Evolutionary conservation across 2,888 invertebrate genomes (phyloP).

Genomic region (Bhutanitis thaidina): DNA sequence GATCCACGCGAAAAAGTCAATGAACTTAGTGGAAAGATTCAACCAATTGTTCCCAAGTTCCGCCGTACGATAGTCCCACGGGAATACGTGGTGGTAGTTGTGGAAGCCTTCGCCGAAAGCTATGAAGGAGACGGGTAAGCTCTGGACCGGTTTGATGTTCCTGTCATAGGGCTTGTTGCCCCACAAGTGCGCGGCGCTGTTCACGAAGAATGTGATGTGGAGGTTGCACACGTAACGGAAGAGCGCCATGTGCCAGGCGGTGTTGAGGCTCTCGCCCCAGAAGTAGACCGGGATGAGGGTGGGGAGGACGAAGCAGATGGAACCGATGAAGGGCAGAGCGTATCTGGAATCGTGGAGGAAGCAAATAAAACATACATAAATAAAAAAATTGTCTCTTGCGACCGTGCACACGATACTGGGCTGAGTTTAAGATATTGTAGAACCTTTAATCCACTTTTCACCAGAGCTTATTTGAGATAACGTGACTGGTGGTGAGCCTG

Average conservation of each 20-base stretch:
- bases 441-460: too few relatives aligned
- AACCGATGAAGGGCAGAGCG: conserved; percentile 81
- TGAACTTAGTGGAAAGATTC: conserved; percentile 41
- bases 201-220: conserved; percentile 68
- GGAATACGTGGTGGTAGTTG: conserved; percentile 51
- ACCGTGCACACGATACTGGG: too few relatives aligned
- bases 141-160: conserved; percentile 36
- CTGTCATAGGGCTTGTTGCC: conserved; percentile 68
- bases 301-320: conserved; percentile 69
- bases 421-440: too few relatives aligned
- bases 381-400: too few relatives aligned
- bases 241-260: conserved; percentile 52
- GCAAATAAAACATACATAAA: too few relatives aligned
- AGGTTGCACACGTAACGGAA: conserved; percentile 78
- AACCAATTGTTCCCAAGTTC: conserved; percentile 38
- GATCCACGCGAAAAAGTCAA: conserved; percentile 45
- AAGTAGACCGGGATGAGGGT: conserved; percentile 69
- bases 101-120: conserved; percentile 50
- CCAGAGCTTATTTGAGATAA: too few relatives aligned
- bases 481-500: too few relatives aligned
- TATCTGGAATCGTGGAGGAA: conserved; percentile 47
- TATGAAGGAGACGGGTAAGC: conserved; percentile 30
- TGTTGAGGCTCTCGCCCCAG: conserved; percentile 75
- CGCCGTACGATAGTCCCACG: conserved; percentile 46
- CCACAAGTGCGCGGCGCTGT: conserved; percentile 81